Evolutionary conservation across 2,888 invertebrate genomes (phyloP), one percentile per base, ranked within the genome.

Genomic region (Lycia hirtaria): DNA sequence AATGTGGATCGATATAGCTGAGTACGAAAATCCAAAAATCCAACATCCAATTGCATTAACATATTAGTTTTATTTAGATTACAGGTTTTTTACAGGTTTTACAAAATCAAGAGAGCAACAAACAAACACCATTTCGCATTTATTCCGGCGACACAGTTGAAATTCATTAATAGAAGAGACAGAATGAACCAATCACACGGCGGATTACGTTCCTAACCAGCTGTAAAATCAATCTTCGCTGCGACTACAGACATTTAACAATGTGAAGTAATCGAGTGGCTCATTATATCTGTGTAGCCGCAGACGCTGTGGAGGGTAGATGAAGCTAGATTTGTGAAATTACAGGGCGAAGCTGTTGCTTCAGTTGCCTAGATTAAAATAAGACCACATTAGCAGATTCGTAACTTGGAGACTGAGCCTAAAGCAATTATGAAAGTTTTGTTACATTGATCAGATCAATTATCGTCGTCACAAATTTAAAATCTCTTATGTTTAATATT

Each of bases 191-290:
- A 57, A 57, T 52, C 51, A 52, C 43, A 58, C 37, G 48, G 22
- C 43, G 30, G 43, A 48, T 53, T 58, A 52, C 30, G 17, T 40
- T 5, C 7, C 43, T 52, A 58, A 53, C 52, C 48, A 58, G 12
- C 10, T 57, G 57, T 32, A 48, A 57, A 52, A 52, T 20, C 51
- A 52, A 57, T 57, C 47, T 51, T 28, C 56, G 30, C 33, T 44
- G 32, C 20, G 32, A 30, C 20, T 48, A 33, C 35, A 47, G 44
- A 40, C 41, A 33, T 45, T 37, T 52, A 52, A 57, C 52, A 48
- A 48, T 40, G 52, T 58, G 51, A 56, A 56, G 20, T 44, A 30
- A 56, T 49, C 45, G 28, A 19, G 37, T 38, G 26, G 12, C 49
- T 53, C 52, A 58, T 58, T 48, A 58, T 52, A 35, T 33, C 33